Percentiles rank a stretch among this genome's conserved stretches.
Conservation (phyloP, 2,888 invertebrate species). For the Pachycephus smyrnensis region DNA sequence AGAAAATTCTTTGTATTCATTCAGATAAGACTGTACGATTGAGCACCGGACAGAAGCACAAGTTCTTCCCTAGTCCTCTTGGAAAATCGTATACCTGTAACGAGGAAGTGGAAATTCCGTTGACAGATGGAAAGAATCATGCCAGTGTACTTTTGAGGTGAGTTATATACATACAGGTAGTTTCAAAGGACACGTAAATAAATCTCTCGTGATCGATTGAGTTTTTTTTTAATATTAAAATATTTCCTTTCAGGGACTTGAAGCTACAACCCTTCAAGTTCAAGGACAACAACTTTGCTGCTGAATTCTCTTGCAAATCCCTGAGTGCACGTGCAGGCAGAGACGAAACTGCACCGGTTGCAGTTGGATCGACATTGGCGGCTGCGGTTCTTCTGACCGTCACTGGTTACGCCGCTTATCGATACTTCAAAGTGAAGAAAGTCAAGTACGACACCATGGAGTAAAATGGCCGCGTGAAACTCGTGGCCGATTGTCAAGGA, state of each 20-base stretch:
- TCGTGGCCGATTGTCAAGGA: neutral
- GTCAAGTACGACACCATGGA: slow-evolving; percentile 94
- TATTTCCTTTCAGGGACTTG: slow-evolving; percentile 61
- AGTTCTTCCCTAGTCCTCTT: slow-evolving; percentile 87
- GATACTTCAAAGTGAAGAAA: slow-evolving; percentile 90
- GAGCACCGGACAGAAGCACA: slow-evolving; percentile 71
- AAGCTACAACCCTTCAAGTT: slow-evolving; percentile 91
- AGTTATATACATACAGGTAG: neutral
- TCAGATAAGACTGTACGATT: slow-evolving; percentile 69
- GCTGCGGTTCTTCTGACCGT: slow-evolving; percentile 85
- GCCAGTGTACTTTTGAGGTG: slow-evolving; percentile 58
- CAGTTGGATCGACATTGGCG: slow-evolving; percentile 86
- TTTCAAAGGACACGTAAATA: neutral
- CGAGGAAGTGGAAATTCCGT: slow-evolving; percentile 73
- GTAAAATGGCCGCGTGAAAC: slow-evolving; percentile 64
- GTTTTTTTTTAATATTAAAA: slow-evolving; percentile 2
- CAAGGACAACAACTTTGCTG: slow-evolving; percentile 79
- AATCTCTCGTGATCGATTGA: neutral
- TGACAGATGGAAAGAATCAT: slow-evolving; percentile 68
- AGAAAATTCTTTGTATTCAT: slow-evolving; percentile 12
- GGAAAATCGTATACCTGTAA: slow-evolving; percentile 86
- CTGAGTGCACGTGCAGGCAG: slow-evolving; percentile 70
- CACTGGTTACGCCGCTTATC: slow-evolving; percentile 86
- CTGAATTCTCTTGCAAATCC: slow-evolving; percentile 76
- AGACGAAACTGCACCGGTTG: slow-evolving; percentile 87